Evolutionary conservation across 2,797 vertebrate species (phyloP).

Genomic region (Falco biarmicus): DNA sequence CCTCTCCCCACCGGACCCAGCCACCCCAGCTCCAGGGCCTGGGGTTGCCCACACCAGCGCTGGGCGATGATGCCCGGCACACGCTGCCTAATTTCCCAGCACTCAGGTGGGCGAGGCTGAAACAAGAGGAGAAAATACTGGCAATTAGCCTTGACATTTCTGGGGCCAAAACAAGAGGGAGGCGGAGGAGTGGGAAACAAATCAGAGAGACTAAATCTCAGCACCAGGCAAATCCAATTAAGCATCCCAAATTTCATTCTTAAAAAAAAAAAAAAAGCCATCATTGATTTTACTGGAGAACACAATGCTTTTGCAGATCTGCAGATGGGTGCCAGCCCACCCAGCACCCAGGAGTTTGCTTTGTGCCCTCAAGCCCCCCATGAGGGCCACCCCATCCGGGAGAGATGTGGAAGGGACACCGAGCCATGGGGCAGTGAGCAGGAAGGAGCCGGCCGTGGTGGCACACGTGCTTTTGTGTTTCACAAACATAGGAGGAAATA

Average conservation of each 20-base stretch:
- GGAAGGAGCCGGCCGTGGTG: not conserved
- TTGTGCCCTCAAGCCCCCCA: not conserved
- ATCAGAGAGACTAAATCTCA: not conserved
- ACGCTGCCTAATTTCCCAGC: rapidly evolving
- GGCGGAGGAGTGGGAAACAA: not conserved
- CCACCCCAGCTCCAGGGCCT: not conserved
- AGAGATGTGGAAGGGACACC: not conserved
- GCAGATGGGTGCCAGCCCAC: rapidly evolving
- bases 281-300: not conserved
- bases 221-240: not conserved
- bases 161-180: not conserved
- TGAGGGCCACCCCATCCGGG: not conserved
- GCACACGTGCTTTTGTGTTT: not conserved
- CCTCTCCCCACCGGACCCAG: not conserved
- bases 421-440: rapidly evolving
- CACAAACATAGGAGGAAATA: not conserved
- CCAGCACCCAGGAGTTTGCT: not conserved
- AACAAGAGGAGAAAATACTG: not conserved
- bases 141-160: not conserved
- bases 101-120: not conserved
- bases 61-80: rapidly evolving
- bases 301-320: not conserved
- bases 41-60: not conserved
- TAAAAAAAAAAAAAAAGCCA: not conserved
- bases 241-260: not conserved